These are phyloP conservation scores for Hesperia comma DNA, from an alignment of 2,888 invertebrate species.

Conservation along the genomic window DNA sequence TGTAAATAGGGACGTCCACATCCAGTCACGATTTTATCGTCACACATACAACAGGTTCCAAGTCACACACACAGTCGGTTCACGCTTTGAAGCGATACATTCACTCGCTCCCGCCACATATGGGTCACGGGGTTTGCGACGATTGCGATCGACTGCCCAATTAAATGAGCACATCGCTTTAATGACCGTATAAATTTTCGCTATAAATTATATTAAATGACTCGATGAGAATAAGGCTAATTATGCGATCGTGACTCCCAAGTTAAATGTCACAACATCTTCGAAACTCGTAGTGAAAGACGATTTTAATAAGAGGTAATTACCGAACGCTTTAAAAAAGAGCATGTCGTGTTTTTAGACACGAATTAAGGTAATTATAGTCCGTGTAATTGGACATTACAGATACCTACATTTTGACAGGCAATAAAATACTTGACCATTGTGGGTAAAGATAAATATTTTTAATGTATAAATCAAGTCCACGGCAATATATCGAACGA, in stretches of 20 bases:
- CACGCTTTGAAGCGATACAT: conserved; percentile 55
- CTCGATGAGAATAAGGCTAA: conserved; percentile 31
- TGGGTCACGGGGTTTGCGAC: conserved; percentile 23
- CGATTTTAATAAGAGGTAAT: conserved; percentile 28
- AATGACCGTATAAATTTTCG: conserved; percentile 16
- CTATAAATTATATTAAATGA: conserved; percentile 33
- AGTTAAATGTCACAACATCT: conserved; percentile 32
- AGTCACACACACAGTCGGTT: conserved; percentile 48
- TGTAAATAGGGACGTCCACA: conserved; percentile 55
- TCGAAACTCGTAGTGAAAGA: conserved; percentile 29
- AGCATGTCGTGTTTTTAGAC: conserved; percentile 15
- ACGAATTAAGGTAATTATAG: conserved; percentile 13
- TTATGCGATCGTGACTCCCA: conserved; percentile 31
- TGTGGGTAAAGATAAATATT: not conserved
- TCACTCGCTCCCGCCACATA: conserved; percentile 1
- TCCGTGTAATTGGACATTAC: conserved; percentile 5
- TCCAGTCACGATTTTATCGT: conserved; percentile 49
- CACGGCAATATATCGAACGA: conserved; percentile 4
- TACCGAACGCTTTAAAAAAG: conserved; percentile 13
- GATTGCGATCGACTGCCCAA: conserved; percentile 25
- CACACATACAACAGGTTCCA: conserved; percentile 42
- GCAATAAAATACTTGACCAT: not conserved
- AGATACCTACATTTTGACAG: conserved; percentile 4
- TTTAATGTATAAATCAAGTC: not conserved
- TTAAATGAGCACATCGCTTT: conserved; percentile 22